Percentiles rank a stretch among this genome's conserved stretches.
These are phyloP conservation scores for Prochilodus magdalenae DNA, from an alignment of 2,113 vertebrate genomes.

Conservation along the genomic window DNA sequence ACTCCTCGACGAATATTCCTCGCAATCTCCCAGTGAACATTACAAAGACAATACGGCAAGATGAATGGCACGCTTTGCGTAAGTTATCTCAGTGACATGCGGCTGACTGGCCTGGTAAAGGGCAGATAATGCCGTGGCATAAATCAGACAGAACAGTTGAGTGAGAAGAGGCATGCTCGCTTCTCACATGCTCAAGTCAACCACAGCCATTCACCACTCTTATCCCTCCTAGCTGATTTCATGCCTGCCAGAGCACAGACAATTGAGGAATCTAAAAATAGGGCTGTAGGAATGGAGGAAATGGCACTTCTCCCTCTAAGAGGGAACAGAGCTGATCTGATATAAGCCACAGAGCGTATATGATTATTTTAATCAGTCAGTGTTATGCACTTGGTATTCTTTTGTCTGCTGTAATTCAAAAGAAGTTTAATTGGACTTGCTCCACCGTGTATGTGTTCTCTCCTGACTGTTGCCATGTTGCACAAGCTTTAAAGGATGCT, in stretches of 20 bases:
- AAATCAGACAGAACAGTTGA: constrained; percentile 41
- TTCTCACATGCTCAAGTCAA: constrained; percentile 30
- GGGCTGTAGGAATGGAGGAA: constrained; percentile 7
- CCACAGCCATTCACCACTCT: constrained; percentile 22
- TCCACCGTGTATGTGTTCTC: background rate
- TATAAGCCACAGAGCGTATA: background rate
- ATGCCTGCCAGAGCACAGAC: constrained; percentile 39
- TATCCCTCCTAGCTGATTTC: constrained; percentile 42
- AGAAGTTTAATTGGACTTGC: background rate
- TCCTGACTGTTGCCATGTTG: background rate
- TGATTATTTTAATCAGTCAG: constrained; percentile 19
- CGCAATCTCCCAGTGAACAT: constrained; percentile 87
- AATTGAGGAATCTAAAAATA: constrained; percentile 44
- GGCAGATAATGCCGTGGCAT: constrained; percentile 28
- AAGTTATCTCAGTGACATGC: constrained; percentile 68
- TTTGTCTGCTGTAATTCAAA: constrained; percentile 26
- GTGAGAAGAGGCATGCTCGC: background rate
- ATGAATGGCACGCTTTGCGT: constrained; percentile 93
- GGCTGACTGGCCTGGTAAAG: background rate
- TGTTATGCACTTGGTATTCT: background rate
- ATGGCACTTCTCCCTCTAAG: constrained; percentile 15
- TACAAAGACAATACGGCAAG: constrained; percentile 90
- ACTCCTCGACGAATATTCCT: constrained; percentile 88
- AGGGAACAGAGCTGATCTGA: constrained; percentile 16
- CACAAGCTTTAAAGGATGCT: background rate